phyloP scores from a whole-genome alignment of 2,797 vertebrate genomes.

The Sylvilagus floridanus region DNA sequence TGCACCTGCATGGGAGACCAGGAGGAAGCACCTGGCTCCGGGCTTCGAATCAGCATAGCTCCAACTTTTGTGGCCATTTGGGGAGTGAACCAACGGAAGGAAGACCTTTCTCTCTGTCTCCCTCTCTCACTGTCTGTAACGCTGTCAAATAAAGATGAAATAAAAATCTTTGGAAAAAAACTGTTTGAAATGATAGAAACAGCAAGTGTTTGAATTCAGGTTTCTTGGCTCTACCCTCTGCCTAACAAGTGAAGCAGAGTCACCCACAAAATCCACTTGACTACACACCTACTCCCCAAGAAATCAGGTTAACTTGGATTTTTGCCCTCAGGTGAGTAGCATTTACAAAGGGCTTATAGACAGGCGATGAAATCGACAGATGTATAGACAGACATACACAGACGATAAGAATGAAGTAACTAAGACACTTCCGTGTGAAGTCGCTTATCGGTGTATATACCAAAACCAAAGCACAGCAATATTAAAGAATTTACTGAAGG shows the following conservation, averaged over 20 bases:
- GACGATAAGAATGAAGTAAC: background rate
- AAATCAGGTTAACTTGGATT: conserved; percentile 2
- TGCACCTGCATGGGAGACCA: too few relatives aligned
- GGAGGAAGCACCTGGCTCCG: too few relatives aligned
- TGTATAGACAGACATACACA: background rate
- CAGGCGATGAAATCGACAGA: background rate
- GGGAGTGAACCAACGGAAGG: too few relatives aligned
- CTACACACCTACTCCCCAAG: background rate
- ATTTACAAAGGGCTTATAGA: background rate
- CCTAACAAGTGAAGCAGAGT: background rate
- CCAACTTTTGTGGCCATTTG: too few relatives aligned
- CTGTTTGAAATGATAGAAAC: background rate
- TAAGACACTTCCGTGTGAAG: background rate
- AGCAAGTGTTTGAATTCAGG: background rate
- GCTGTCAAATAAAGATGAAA: too few relatives aligned
- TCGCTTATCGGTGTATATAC: background rate
- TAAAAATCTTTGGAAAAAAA: too few relatives aligned
- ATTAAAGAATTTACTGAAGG: background rate
- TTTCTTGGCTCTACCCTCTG: background rate
- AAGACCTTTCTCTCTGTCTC: too few relatives aligned
- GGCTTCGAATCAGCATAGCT: too few relatives aligned
- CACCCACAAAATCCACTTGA: background rate
- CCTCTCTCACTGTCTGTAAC: too few relatives aligned
- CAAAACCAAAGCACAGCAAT: conserved; percentile 20
- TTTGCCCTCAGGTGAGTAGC: background rate